A percentile compares a stretch with the other conserved stretches of the same genome.
These are phyloP conservation scores for Macrosoma leucophasiata DNA, from an alignment of 2,888 invertebrate genomes.

Conservation along the genomic window DNA sequence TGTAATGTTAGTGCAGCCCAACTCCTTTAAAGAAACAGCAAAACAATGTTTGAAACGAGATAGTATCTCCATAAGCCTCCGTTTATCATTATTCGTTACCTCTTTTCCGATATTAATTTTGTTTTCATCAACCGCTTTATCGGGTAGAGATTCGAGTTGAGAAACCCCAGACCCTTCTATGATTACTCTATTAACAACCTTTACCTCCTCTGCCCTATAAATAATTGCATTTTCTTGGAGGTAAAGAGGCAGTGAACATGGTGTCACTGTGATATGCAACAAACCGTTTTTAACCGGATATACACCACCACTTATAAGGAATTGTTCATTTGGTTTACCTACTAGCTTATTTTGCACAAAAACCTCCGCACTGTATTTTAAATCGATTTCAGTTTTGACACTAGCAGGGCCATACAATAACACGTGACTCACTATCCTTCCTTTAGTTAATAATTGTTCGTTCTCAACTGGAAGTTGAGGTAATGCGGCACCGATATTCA, in stretches of 20 bases:
- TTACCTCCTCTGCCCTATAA: conserved; percentile 4
- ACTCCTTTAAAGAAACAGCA: conserved; percentile 12
- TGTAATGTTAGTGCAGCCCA: conserved; percentile 21
- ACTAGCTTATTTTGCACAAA: conserved; percentile 13
- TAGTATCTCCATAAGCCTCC: conserved; percentile 11
- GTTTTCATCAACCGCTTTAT: too few species aligned
- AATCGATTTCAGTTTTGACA: conserved; percentile 4
- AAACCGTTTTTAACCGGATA: conserved; percentile 12
- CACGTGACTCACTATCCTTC: too few species aligned
- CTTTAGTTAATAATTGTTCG: not conserved
- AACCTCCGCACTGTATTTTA: conserved; percentile 4
- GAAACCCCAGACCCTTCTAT: conserved; percentile 2
- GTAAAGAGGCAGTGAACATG: conserved; percentile 6
- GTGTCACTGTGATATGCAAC: conserved; percentile 10
- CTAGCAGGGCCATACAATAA: conserved; percentile 14
- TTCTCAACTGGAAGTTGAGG: conserved; percentile 5
- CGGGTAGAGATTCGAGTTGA: too few species aligned
- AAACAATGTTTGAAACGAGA: conserved; percentile 23
- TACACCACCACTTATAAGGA: conserved; percentile 16
- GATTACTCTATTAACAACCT: conserved; percentile 4
- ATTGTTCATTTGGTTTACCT: conserved; percentile 18
- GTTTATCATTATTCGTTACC: conserved; percentile 5
- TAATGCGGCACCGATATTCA: conserved; percentile 10
- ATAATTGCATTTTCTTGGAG: conserved; percentile 2
- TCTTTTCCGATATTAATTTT: too few species aligned